Percentiles rank a stretch among this genome's conserved stretches.
These are phyloP conservation scores for Poecile atricapillus DNA, from an alignment of 2,113 vertebrate species.

Conservation along the genomic window DNA sequence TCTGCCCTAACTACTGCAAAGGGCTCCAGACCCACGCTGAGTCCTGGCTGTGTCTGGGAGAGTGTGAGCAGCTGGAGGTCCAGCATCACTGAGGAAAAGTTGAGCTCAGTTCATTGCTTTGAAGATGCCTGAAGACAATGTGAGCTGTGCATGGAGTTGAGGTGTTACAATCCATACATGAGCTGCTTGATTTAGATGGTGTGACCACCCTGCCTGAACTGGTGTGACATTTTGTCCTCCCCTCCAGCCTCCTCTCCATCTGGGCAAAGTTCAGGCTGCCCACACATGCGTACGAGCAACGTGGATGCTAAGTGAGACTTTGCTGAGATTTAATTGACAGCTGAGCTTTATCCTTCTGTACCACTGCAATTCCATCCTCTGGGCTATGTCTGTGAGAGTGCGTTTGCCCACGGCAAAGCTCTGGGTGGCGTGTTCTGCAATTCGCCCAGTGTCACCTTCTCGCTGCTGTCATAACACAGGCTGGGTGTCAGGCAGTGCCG, in stretches of 20 bases:
- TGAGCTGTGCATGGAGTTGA: neutral
- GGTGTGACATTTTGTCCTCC: neutral
- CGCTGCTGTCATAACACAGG: neutral
- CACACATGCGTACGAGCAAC: neutral
- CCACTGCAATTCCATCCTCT: neutral
- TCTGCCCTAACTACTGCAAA: neutral
- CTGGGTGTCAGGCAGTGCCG: neutral
- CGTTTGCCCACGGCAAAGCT: neutral
- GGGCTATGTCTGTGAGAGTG: neutral
- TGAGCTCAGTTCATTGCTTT: neutral
- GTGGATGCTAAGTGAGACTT: neutral
- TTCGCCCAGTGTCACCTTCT: neutral
- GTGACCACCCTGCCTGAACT: neutral
- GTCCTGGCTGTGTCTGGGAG: neutral
- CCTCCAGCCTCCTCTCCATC: neutral
- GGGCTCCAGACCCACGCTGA: neutral
- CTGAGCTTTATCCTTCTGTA: neutral
- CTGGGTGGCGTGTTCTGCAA: neutral
- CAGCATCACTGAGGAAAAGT: neutral
- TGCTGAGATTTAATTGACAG: neutral
- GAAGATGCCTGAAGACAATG: neutral
- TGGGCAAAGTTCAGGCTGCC: neutral
- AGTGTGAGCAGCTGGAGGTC: fast-evolving
- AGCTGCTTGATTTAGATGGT: neutral
- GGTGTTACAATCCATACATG: fast-evolving